phyloP scores from a whole-genome alignment of 2,888 invertebrate species.

The Deilephila porcellus region DNA sequence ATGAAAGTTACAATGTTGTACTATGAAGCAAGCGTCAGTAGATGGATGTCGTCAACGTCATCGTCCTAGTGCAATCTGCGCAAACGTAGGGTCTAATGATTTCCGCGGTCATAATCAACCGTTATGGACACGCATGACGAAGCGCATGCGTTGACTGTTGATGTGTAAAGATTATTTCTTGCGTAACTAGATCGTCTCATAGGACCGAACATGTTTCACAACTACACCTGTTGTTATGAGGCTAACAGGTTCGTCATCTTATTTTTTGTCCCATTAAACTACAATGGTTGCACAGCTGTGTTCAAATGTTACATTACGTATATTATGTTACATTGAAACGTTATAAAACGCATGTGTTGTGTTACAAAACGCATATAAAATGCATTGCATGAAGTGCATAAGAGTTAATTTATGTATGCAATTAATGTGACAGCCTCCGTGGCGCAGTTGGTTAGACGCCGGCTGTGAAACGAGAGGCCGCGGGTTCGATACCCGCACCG shows the following conservation, averaged over 20 bases:
- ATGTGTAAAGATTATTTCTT: slow-evolving; percentile 73
- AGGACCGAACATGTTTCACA: slow-evolving; percentile 70
- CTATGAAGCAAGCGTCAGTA: not conserved
- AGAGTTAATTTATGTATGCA: slow-evolving; percentile 6
- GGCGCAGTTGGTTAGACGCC: too few species aligned
- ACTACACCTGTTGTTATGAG: slow-evolving; percentile 68
- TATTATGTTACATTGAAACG: not conserved
- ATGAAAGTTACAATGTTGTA: not conserved
- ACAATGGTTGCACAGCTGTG: slow-evolving; percentile 38
- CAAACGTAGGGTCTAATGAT: slow-evolving; percentile 51
- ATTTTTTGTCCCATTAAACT: slow-evolving; percentile 41
- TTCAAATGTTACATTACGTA: slow-evolving; percentile 3
- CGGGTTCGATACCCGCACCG: too few species aligned
- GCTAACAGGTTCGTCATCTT: slow-evolving; percentile 65
- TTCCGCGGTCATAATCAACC: slow-evolving; percentile 73
- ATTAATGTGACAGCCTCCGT: too few species aligned
- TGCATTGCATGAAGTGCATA: not conserved
- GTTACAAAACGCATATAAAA: not conserved
- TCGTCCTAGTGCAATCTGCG: slow-evolving; percentile 4
- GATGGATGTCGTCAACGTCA: not conserved
- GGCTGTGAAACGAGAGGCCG: too few species aligned
- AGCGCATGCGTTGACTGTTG: slow-evolving; percentile 68
- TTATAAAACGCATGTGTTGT: slow-evolving; percentile 38
- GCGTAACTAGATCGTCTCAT: slow-evolving; percentile 71
- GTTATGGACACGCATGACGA: slow-evolving; percentile 67